Base-by-base conservation (phyloP, 2,797 vertebrate species). In the Zenarchopterus dispar region DNA sequence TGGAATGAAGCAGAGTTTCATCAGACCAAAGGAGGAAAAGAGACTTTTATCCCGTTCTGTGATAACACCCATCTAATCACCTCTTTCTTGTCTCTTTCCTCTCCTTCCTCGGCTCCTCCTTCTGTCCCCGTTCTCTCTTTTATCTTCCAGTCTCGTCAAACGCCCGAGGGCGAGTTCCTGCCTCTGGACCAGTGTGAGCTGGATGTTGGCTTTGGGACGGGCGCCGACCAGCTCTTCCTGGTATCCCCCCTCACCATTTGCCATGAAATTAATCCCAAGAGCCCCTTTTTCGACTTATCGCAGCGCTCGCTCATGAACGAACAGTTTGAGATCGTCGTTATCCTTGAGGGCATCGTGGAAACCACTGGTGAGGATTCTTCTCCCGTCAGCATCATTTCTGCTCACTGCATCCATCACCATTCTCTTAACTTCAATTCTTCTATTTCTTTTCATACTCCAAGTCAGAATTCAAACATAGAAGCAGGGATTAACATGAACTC, bases 191-290 rank as follows among this genome's bases (percentile, higher is more conserved):
- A 97, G 88, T 95, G 95, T 55, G 96, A 97, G 56, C 70, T 97
- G 87, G 95, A 97, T 7, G 96, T 97, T 2, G 96, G 95, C 44
- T 97, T 97, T 57, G 95, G 96, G 77, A 97, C 96, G 0, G 96
- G 96, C 0, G 95, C 96, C 0, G 95, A 97, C 82, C 95, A 97
- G 80, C 94, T 97, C 73, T 96, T 97, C 78, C 89, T 97, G 49
- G 96, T 97, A 53, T 97, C 96, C 21, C 96, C 96, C 4, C 93
- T 97, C 74, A 97, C 96, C 70, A 97, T 97, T 83, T 97, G 95
- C 65, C 96, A 97, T 1, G 95, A 96, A 85, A 96, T 97, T 67
- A 95, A 95, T 60, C 91, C 94, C 56, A 95, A 94, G 82, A 97
- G 96, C 78, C 96, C 96, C 3, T 96, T 97, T 59, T 97, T 96